Evolutionary conservation across 2,888 invertebrate species (phyloP).

Genomic region (Xanthorhoe spadicearia): DNA sequence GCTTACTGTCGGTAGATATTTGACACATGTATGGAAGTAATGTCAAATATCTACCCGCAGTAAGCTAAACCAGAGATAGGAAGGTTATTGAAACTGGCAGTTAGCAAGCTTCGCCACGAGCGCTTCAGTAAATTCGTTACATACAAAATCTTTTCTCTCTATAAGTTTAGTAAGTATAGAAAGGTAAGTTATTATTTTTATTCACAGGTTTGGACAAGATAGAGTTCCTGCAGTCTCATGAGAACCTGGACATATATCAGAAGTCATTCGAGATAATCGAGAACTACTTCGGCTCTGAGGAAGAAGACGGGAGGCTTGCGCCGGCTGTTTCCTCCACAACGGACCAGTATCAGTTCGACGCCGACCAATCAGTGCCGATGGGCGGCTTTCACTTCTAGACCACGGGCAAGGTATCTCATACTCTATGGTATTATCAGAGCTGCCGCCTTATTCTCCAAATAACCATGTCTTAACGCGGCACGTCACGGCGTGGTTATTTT

Average conservation of each 20-base stretch:
- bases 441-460: too few species aligned
- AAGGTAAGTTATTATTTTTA: not conserved
- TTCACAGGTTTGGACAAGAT: constrained; percentile 96
- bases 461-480: too few species aligned
- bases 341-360: constrained; percentile 89
- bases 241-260: constrained; percentile 98
- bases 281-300: constrained; percentile 96
- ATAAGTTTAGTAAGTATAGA: too few species aligned
- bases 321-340: constrained; percentile 90
- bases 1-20: too few species aligned
- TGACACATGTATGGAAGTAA: too few species aligned
- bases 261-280: constrained; percentile 99
- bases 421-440: not conserved
- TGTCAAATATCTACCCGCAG: too few species aligned
- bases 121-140: too few species aligned
- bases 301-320: constrained; percentile 92
- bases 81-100: too few species aligned
- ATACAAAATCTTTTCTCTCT: too few species aligned
- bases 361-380: constrained; percentile 90
- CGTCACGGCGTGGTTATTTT: too few species aligned
- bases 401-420: constrained; percentile 27
- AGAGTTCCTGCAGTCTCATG: constrained; percentile 98
- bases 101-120: too few species aligned
- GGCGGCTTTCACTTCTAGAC: constrained; percentile 92
- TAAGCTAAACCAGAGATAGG: too few species aligned